Base-by-base conservation (phyloP, 2,888 invertebrate genomes). In the Himalopsyche kuldschensis region DNA sequence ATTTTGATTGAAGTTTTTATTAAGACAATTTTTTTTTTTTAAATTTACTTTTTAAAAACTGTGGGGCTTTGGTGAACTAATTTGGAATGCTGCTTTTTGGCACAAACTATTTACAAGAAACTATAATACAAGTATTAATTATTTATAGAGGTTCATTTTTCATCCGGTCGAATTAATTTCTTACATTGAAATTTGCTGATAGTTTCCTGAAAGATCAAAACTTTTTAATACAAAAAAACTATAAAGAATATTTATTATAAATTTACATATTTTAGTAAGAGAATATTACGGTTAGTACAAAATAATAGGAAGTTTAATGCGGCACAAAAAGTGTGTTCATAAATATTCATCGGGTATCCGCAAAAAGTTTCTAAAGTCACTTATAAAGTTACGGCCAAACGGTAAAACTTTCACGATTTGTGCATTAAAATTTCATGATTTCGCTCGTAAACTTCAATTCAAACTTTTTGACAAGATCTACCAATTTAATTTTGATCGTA, bases 331-430 rank as follows among this genome's bases (percentile, higher is more conserved):
- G 41, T 76, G 76, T 76, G 32, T 76, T 35, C 76, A 76, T 76
- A 76, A 76, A 76, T 76, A 76, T 76, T 76, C 76, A 76, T 76
- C 76, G 76, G 41, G 76, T 76, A 41, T 76, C 76, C 41, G 41
- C 35, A 20, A 76, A 76, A 76, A 76, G 76, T 76, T 76, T 27
- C n/a, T 35, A 76, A 41, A 35, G 76, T 41, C 76, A 35, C 35
- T 76, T 76, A 76, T n/a, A 76, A 76, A 76, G 76, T 76, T 76
- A 32, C 41, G 35, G 76, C 35, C 35, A 41, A 76, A 76, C 76
- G 41, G 76, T 76, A 76, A 76, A 76, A 76, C 76, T 76, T 76
- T 32, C 76, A 76, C 41, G 76, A 76, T 76, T 76, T 76, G 35
- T 35, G 76, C 76, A 76, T 76, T 76, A 76, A 76, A 35, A 76